Conservation (phyloP, 2,797 vertebrate species). For the Crypturellus tataupa region DNA sequence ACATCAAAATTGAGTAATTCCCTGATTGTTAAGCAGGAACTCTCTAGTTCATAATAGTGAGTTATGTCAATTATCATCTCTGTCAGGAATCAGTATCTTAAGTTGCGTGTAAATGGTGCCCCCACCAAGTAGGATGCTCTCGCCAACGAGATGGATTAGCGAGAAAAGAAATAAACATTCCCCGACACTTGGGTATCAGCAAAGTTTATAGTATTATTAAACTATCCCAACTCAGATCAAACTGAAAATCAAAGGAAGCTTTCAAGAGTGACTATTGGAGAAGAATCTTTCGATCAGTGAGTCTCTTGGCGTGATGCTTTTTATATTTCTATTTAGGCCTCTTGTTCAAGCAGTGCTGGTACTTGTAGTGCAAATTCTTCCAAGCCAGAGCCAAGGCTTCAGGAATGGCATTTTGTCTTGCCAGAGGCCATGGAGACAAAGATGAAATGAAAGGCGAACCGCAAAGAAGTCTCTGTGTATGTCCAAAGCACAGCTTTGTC, state of each 20-base stretch:
- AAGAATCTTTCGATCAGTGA: background rate
- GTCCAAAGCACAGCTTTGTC: background rate
- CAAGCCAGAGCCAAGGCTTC: background rate
- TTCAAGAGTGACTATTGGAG: background rate
- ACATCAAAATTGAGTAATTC: slow-evolving; percentile 4
- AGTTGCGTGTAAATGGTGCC: background rate
- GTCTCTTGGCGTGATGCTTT: background rate
- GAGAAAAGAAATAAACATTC: slow-evolving; percentile 2
- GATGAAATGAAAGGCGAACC: background rate
- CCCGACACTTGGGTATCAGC: background rate
- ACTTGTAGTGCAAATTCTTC: background rate
- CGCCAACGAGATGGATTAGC: background rate
- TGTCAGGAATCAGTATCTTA: slow-evolving; percentile 4
- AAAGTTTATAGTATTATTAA: background rate
- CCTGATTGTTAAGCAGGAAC: background rate
- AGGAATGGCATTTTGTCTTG: background rate
- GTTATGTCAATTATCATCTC: slow-evolving; percentile 32
- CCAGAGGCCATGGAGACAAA: background rate
- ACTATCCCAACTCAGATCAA: background rate
- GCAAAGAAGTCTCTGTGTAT: background rate
- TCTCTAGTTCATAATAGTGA: background rate
- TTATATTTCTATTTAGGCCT: background rate
- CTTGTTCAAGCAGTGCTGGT: background rate
- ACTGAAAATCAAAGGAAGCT: background rate
- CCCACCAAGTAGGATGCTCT: background rate